Conservation (phyloP, 2,888 invertebrate species). For the Silvanus unidentatus region DNA sequence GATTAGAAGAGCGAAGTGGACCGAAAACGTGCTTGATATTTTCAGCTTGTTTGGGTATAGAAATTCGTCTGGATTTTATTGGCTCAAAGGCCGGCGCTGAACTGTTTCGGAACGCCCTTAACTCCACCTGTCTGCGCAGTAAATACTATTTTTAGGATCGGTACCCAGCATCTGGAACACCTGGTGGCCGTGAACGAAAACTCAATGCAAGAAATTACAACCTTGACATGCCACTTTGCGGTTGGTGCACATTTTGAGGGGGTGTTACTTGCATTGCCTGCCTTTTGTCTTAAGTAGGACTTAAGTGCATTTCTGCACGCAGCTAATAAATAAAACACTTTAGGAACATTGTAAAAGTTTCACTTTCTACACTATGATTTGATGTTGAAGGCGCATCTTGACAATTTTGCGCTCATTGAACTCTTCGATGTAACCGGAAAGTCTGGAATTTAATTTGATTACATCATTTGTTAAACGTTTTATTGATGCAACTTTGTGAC, state of each 20-base stretch:
- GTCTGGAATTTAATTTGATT: too few species aligned
- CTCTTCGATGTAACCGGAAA: too few species aligned
- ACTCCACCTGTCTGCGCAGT: slow-evolving; percentile 31
- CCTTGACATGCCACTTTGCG: slow-evolving; percentile 41
- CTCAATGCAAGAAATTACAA: slow-evolving; percentile 31
- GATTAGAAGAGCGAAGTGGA: slow-evolving; percentile 25
- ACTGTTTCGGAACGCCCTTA: slow-evolving; percentile 22
- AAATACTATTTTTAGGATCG: slow-evolving; percentile 11
- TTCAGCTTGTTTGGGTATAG: slow-evolving; percentile 29
- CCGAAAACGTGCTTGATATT: slow-evolving; percentile 31
- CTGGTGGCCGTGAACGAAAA: slow-evolving; percentile 37
- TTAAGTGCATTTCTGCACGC: slow-evolving; percentile 1
- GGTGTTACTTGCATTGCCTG: slow-evolving; percentile 26
- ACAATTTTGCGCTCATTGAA: too few species aligned
- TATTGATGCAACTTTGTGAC: too few species aligned
- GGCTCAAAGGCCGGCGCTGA: slow-evolving; percentile 33
- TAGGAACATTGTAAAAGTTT: not conserved
- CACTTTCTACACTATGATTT: not conserved
- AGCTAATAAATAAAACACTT: not conserved
- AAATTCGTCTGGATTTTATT: slow-evolving; percentile 37
- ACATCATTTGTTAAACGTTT: too few species aligned
- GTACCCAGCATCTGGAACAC: slow-evolving; percentile 33
- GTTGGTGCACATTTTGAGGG: slow-evolving; percentile 34
- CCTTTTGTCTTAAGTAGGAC: not conserved
- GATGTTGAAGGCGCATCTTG: not conserved